Percentiles rank a stretch among this genome's conserved stretches.
Evolutionary conservation across 2,888 invertebrate species (phyloP).

Genomic region (Amblyteles armatorius): DNA sequence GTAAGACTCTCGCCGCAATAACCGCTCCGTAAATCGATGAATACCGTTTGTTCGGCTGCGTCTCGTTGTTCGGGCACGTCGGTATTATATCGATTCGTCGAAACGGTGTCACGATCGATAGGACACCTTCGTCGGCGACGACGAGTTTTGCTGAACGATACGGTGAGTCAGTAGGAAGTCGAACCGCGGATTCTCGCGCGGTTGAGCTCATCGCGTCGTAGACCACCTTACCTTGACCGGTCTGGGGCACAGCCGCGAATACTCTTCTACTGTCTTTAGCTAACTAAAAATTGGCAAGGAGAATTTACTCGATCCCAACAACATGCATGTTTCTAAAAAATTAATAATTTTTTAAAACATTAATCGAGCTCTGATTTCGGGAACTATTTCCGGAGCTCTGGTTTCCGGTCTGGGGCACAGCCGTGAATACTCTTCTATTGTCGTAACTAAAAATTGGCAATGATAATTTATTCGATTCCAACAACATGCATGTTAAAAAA

Average conservation of each 20-base stretch:
- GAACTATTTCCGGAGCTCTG: too few species aligned
- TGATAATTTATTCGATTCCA: not conserved
- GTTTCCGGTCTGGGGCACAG: not conserved
- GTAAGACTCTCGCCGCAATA: not conserved
- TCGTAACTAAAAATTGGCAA: not conserved
- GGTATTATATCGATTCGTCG: not conserved
- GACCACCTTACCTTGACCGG: constrained; percentile 2
- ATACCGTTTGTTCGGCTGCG: not conserved
- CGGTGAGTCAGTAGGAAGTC: constrained; percentile 19
- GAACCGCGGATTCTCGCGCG: constrained; percentile 2
- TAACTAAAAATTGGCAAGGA: not conserved
- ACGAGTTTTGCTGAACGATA: not conserved
- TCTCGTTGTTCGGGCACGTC: not conserved
- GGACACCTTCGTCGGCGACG: not conserved
- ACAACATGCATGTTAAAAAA: too few species aligned
- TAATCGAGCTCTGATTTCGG: too few species aligned
- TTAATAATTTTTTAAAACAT: too few species aligned
- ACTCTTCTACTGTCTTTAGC: not conserved
- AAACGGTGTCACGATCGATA: constrained; percentile 11
- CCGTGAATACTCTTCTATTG: not conserved
- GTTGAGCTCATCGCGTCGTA: constrained; percentile 1
- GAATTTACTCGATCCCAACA: not conserved
- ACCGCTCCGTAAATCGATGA: not conserved
- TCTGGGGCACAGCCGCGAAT: not conserved
- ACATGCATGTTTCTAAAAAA: too few species aligned